Evolutionary conservation across 2,113 vertebrate genomes (phyloP).

Genomic region (Petroica traversi): DNA sequence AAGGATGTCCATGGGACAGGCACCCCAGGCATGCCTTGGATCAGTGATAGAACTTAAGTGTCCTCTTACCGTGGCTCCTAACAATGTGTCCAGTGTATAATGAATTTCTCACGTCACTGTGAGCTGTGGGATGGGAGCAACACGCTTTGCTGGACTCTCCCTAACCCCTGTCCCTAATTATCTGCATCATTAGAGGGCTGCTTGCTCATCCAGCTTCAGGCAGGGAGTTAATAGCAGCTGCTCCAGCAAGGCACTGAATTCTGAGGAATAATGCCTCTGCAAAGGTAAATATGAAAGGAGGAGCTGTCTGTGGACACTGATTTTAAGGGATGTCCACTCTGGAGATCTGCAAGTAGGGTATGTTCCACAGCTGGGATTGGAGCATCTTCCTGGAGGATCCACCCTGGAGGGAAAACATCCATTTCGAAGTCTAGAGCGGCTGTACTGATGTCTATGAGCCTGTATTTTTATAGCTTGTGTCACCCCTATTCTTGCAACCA

Average conservation of each 20-base stretch:
- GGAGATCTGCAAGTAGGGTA: neutral
- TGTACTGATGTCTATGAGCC: neutral
- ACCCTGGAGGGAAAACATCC: neutral
- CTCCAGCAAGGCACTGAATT: neutral
- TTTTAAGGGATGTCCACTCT: neutral
- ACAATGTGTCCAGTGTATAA: accelerated
- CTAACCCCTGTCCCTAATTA: neutral
- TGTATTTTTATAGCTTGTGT: neutral
- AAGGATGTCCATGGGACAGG: neutral
- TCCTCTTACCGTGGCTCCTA: neutral
- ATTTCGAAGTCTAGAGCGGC: neutral
- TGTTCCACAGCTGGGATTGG: neutral
- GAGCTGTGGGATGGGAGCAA: neutral
- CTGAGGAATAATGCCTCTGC: neutral
- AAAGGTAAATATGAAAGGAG: neutral
- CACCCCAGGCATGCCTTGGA: neutral
- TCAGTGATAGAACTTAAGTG: neutral
- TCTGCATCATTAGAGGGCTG: neutral
- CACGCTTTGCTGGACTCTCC: neutral
- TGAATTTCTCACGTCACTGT: accelerated
- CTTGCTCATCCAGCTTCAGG: neutral
- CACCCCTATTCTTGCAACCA: neutral
- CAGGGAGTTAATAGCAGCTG: neutral
- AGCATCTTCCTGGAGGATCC: neutral
- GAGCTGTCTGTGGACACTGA: neutral